Evolutionary conservation across 2,797 vertebrate species (phyloP).

Genomic region (Muscicapa striata): DNA sequence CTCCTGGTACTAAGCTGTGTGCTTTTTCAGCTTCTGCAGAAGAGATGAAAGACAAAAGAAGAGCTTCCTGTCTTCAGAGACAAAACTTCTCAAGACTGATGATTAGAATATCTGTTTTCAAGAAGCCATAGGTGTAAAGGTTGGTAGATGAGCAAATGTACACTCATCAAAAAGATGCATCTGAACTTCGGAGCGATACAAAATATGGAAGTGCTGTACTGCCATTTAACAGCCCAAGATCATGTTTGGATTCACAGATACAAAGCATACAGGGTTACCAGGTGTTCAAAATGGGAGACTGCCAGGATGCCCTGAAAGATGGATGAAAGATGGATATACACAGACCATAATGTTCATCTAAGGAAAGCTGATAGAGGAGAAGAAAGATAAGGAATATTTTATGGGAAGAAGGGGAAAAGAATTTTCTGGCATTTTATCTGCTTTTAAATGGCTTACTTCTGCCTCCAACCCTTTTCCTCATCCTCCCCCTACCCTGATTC

Average conservation of each 20-base stretch:
- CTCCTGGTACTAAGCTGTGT: not conserved
- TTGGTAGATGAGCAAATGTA: not conserved
- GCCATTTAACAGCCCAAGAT: not conserved
- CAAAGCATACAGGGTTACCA: not conserved
- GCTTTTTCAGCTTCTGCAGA: not conserved
- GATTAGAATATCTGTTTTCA: not conserved
- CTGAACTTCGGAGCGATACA: not conserved
- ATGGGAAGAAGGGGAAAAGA: not conserved
- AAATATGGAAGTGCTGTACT: not conserved
- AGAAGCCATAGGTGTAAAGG: not conserved
- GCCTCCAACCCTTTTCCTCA: not conserved
- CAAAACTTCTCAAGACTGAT: not conserved
- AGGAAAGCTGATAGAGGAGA: not conserved
- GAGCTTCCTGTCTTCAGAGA: not conserved
- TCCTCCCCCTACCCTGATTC: not conserved
- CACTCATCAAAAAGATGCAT: not conserved
- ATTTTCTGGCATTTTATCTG: conserved; percentile 9
- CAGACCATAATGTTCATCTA: not conserved
- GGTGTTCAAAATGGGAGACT: not conserved
- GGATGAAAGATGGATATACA: not conserved
- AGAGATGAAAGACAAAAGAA: not conserved
- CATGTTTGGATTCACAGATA: not conserved
- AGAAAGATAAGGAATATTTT: not conserved
- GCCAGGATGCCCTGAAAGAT: not conserved
- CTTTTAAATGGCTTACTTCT: not conserved